Evolutionary conservation across 2,888 invertebrate genomes (phyloP).

Genomic region (Trachelus tabidus): DNA sequence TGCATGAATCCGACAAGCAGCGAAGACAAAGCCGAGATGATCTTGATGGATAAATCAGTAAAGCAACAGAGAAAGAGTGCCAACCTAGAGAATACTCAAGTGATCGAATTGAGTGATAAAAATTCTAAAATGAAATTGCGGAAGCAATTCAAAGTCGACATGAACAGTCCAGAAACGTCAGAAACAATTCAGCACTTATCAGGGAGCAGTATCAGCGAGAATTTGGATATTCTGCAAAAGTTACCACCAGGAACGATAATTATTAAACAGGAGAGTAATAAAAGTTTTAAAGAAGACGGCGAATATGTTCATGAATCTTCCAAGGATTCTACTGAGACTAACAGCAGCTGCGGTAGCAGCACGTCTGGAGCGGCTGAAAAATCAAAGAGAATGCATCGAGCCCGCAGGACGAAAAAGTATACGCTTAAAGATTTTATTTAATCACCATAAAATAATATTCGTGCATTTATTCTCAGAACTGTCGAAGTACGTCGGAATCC

Average conservation of each 20-base stretch:
- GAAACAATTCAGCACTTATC: constrained; percentile 5
- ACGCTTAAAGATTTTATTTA: constrained; percentile 6
- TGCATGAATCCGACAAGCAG: background rate
- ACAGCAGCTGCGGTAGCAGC: constrained; percentile 31
- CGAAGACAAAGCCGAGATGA: background rate
- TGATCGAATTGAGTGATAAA: constrained; percentile 43
- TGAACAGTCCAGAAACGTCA: constrained; percentile 10
- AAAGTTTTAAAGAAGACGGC: constrained; percentile 34
- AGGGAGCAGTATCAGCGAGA: constrained; percentile 16
- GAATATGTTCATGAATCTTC: constrained; percentile 35
- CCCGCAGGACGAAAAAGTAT: constrained; percentile 43
- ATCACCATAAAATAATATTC: background rate
- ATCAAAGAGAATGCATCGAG: constrained; percentile 36
- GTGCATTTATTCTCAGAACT: constrained; percentile 16
- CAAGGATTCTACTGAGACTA: constrained; percentile 33
- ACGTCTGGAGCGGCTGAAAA: constrained; percentile 33
- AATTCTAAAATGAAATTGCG: constrained; percentile 44
- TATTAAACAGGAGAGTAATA: constrained; percentile 36
- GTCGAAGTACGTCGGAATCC: constrained; percentile 47
- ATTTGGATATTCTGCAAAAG: constrained; percentile 38
- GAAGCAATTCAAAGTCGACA: constrained; percentile 34
- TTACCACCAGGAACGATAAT: constrained; percentile 45
- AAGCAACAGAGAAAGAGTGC: background rate
- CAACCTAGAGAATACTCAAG: constrained; percentile 20
- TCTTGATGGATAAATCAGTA: background rate